phyloP scores from a whole-genome alignment of 2,113 vertebrate species.

The Macroglossus sobrinus region DNA sequence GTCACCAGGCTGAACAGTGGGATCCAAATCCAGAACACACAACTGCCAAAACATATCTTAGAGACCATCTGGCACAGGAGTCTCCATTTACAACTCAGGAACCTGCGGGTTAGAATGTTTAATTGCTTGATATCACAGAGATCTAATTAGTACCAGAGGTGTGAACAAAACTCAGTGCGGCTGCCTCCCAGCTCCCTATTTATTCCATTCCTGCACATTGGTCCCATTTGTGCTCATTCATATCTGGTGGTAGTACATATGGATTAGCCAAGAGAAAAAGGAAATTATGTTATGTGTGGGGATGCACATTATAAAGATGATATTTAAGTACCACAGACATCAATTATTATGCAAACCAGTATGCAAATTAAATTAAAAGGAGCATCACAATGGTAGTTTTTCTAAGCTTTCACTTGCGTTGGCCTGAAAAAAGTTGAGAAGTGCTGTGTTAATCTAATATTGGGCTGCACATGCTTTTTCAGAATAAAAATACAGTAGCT shows the following conservation, averaged over 20 bases:
- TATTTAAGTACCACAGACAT: background rate
- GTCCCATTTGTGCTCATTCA: background rate
- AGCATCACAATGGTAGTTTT: background rate
- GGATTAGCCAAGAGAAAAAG: background rate
- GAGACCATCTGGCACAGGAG: background rate
- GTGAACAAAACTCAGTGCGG: background rate
- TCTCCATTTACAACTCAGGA: background rate
- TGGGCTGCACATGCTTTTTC: background rate
- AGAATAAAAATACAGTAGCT: background rate
- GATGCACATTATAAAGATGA: background rate
- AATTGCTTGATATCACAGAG: background rate
- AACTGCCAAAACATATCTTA: background rate
- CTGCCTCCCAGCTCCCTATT: background rate
- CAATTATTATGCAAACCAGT: slow-evolving; percentile 45
- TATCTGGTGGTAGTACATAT: background rate
- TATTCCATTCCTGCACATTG: background rate
- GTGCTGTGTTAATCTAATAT: slow-evolving; percentile 50
- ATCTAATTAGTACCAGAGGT: background rate
- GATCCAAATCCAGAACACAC: background rate
- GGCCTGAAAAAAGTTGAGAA: slow-evolving; percentile 15
- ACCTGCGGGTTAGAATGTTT: background rate
- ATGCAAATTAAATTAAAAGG: slow-evolving; percentile 26
- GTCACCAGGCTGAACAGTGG: background rate
- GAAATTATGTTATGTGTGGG: background rate
- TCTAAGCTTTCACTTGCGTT: background rate